Conservation (phyloP, 1,140 invertebrate genomes). For the Ptiloglossa arizonensis region DNA sequence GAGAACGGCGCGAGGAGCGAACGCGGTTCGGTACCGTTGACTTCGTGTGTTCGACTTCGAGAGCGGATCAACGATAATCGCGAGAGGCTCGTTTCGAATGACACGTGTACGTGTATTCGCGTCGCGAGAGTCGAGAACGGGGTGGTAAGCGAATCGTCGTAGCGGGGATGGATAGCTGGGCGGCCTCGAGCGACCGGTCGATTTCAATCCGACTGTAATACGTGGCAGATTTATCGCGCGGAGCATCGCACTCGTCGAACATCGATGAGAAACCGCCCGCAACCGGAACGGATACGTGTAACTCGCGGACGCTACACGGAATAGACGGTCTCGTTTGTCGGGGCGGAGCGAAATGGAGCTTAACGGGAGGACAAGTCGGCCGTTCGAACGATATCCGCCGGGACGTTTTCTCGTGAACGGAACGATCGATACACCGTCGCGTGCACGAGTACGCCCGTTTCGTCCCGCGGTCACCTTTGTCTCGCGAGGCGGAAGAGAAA, state of each 20-base stretch:
- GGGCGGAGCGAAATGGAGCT: conserved; percentile 9
- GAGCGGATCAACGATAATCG: too few species aligned
- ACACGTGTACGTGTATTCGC: too few species aligned
- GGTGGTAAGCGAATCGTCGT: too few species aligned
- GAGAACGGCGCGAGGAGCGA: too few species aligned
- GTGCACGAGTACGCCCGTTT: conserved; percentile 50
- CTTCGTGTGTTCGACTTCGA: too few species aligned
- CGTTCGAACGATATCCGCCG: conserved; percentile 17
- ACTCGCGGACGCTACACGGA: conserved; percentile 4
- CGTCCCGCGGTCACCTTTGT: conserved; percentile 57
- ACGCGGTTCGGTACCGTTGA: too few species aligned
- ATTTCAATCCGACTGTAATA: conserved; percentile 17
- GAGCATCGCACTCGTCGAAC: conserved; percentile 26
- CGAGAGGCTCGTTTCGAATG: too few species aligned
- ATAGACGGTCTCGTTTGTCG: background rate
- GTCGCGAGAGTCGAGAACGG: too few species aligned
- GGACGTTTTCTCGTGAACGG: conserved; percentile 10
- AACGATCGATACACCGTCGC: conserved; percentile 49
- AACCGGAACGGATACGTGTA: background rate
- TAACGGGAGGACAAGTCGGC: conserved; percentile 24
- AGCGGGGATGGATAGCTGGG: too few species aligned
- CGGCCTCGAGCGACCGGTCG: too few species aligned
- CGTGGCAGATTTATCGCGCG: conserved; percentile 36
- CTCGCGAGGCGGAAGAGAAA: conserved; percentile 68
- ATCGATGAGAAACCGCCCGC: conserved; percentile 34